Evolutionary conservation across 1,140 invertebrate genomes (phyloP).

Genomic region (Frieseomelitta varia): DNA sequence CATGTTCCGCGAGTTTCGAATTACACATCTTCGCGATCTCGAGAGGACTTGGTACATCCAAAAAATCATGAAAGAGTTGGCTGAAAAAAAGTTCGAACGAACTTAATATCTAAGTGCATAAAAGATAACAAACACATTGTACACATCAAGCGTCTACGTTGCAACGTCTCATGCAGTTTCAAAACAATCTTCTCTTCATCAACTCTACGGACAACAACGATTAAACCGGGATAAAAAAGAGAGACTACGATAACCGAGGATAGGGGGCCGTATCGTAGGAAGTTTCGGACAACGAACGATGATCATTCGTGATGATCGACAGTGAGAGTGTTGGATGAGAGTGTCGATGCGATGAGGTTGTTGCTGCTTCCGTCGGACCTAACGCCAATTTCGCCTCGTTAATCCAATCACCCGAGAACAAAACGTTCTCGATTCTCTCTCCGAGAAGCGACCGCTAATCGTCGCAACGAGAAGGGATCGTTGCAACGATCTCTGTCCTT

Average conservation of each 20-base stretch:
- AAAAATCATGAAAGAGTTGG: not conserved
- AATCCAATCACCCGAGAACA: not conserved
- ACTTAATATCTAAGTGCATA: not conserved
- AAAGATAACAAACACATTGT: not conserved
- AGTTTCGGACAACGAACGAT: conserved; percentile 19
- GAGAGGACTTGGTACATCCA: not conserved
- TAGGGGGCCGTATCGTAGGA: conserved; percentile 34
- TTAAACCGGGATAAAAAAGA: conserved; percentile 14
- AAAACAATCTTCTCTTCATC: not conserved
- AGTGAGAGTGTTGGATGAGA: conserved; percentile 9
- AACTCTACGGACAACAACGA: conserved; percentile 13
- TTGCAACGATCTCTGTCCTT: too few species aligned
- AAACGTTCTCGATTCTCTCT: not conserved
- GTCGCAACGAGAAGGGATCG: too few species aligned
- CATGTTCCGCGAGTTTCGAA: not conserved
- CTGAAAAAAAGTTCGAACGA: not conserved
- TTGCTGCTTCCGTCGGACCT: conserved; percentile 12
- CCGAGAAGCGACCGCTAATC: too few species aligned
- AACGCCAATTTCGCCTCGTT: not conserved
- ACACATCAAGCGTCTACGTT: not conserved
- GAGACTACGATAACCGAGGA: conserved; percentile 34
- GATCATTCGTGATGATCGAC: not conserved
- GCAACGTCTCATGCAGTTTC: conserved; percentile 17
- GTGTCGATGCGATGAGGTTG: not conserved
- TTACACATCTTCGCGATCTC: not conserved